Conservation (phyloP, 1,140 invertebrate genomes). For the Ylistrum balloti region DNA sequence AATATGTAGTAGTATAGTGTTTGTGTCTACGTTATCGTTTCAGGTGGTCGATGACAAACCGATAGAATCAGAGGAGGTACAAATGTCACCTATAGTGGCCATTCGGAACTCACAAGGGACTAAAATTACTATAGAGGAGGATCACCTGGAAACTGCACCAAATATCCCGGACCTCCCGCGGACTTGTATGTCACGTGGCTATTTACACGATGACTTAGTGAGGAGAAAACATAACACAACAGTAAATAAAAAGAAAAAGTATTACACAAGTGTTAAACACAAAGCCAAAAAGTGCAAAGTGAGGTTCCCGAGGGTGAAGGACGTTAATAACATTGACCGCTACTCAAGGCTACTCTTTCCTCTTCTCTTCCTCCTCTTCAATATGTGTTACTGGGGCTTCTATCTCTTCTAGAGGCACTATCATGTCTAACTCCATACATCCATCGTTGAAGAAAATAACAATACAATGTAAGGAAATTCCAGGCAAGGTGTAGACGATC, state of each 20-base stretch:
- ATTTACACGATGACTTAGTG: constrained; percentile 52
- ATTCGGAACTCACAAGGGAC: constrained; percentile 87
- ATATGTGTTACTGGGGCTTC: constrained; percentile 96
- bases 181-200: constrained; percentile 60
- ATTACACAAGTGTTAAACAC: not conserved
- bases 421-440: not conserved
- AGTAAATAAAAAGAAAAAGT: constrained; percentile 48
- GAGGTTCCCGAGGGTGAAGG: constrained; percentile 95
- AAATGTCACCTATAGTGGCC: constrained; percentile 90
- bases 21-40: not conserved
- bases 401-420: constrained; percentile 85
- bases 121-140: constrained; percentile 65
- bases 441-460: not conserved
- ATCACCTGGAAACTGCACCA: constrained; percentile 37
- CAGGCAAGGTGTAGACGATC: not conserved
- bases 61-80: constrained; percentile 70
- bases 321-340: constrained; percentile 98
- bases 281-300: not conserved
- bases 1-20: no score
- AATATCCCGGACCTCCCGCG: constrained; percentile 43
- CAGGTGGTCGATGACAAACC: constrained; percentile 58
- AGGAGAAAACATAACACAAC: constrained; percentile 56
- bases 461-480: not conserved
- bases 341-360: constrained; percentile 97
- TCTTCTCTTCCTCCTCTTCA: constrained; percentile 96